Evolutionary conservation across 1,140 invertebrate genomes (phyloP), one percentile per base, ranked within the genome.

Genomic region (Amphibalanus amphitrite): DNA sequence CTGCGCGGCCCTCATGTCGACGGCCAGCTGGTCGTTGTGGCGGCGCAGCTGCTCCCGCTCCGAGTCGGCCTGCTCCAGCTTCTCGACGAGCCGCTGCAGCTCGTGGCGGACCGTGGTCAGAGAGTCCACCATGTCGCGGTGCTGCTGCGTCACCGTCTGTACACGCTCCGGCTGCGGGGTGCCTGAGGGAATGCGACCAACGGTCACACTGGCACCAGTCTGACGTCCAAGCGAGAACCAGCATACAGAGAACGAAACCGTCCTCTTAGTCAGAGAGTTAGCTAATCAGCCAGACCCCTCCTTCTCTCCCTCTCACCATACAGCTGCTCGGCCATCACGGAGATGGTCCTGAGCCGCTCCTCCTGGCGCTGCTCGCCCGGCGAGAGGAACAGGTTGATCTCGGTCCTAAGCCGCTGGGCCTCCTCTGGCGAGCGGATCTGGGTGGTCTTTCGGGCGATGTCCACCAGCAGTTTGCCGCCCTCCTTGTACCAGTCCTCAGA

Each of bases 401-500:
- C 85, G 38, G 82, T 78, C 1, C 90, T 78, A 15, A 91, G 80
- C 20, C 82, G 78, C 30, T 80, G 77, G n/a, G 80, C 82, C 40
- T 84, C 86, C 74, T 85, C 82, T 4, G 88, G 85, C 29, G 78
- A 80, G 76, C 84, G 85, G 3, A 88, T 86, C n/a, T 81, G 80
- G 0, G 86, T 85, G 0, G 88, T 85, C 76, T 85, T 86, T 73
- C 86, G 82, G 1, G 88, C 86, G 68, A 90, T 85, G 4, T 83
- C 82, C 68, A 89, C 84, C 29, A 91, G 78, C n/a, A 91, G 79
- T 76, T 85, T 85, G 74, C 85, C 89, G 4, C 87, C 88, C 78
- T 90, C 85, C 75, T 84, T 85, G 76, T 89, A 88, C 88, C 89
- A 91, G 72, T 85, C 83, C 77, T 89, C 88, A 30, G 86, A 85